Conservation (phyloP, 2,888 invertebrate genomes). For the Abscondita cerata region DNA sequence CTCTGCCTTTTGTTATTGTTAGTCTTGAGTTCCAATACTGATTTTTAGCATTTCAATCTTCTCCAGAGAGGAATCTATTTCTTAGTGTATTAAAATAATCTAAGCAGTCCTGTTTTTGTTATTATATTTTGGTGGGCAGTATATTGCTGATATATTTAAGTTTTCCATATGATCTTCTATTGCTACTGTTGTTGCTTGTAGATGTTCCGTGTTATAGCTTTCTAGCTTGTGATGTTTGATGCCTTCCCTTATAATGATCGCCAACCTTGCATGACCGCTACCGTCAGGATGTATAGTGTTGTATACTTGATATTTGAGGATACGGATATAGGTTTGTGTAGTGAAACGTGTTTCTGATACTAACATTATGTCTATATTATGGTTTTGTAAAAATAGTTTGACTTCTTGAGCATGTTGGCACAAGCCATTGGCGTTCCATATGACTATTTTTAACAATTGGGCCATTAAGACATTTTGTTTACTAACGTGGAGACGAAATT, state of each 20-base stretch:
- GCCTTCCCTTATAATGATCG: not conserved
- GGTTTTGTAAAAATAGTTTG: constrained; percentile 7
- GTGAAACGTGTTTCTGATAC: constrained; percentile 11
- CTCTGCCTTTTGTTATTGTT: constrained; percentile 1
- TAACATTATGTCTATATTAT: constrained; percentile 9
- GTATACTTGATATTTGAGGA: not conserved
- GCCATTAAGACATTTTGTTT: constrained; percentile 14
- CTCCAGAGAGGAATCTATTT: not conserved
- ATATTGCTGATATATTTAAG: not conserved
- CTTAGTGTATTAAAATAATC: not conserved
- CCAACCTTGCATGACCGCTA: not conserved
- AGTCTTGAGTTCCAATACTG: not conserved
- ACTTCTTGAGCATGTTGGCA: constrained; percentile 10
- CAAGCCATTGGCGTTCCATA: constrained; percentile 16
- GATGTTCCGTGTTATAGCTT: not conserved
- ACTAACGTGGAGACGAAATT: constrained; percentile 5
- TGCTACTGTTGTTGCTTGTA: not conserved
- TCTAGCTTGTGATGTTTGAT: constrained; percentile 4
- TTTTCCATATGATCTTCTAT: not conserved
- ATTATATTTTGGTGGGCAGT: not conserved
- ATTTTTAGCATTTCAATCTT: not conserved
- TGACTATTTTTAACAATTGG: not conserved
- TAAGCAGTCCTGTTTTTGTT: not conserved
- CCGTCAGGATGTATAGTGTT: constrained; percentile 7
- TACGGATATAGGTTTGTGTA: not conserved